Evolutionary conservation across 2,113 vertebrate genomes (phyloP).

Genomic region (Guaruba guarouba): DNA sequence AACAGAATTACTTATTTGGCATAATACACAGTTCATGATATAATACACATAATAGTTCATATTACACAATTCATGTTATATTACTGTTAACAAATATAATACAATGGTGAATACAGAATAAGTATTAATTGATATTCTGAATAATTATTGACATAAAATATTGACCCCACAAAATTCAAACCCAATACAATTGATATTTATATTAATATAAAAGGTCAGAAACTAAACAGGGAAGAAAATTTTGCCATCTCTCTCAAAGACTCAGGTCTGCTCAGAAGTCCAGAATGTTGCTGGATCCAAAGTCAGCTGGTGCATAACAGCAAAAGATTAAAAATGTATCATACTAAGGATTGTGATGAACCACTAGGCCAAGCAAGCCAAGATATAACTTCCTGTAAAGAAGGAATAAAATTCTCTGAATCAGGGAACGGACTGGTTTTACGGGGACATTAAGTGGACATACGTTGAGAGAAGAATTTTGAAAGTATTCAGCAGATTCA

Average conservation of each 20-base stretch:
- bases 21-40: neutral
- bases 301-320: neutral
- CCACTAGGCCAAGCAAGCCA: rapidly evolving
- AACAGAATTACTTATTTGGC: neutral
- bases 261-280: neutral
- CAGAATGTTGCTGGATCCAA: neutral
- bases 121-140: neutral
- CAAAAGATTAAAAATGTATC: neutral
- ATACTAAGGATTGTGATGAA: neutral
- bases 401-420: neutral
- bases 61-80: neutral
- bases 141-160: neutral
- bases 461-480: neutral
- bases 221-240: neutral
- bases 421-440: neutral
- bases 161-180: neutral
- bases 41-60: neutral
- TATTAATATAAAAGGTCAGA: neutral
- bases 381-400: neutral
- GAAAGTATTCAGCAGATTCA: neutral
- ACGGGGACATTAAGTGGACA: rapidly evolving
- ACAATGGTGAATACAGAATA: neutral
- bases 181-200: neutral
- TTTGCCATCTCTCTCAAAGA: neutral
- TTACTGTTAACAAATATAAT: neutral